phyloP scores from a whole-genome alignment of 2,797 vertebrate genomes.

The Oreochromis mossambicus region DNA sequence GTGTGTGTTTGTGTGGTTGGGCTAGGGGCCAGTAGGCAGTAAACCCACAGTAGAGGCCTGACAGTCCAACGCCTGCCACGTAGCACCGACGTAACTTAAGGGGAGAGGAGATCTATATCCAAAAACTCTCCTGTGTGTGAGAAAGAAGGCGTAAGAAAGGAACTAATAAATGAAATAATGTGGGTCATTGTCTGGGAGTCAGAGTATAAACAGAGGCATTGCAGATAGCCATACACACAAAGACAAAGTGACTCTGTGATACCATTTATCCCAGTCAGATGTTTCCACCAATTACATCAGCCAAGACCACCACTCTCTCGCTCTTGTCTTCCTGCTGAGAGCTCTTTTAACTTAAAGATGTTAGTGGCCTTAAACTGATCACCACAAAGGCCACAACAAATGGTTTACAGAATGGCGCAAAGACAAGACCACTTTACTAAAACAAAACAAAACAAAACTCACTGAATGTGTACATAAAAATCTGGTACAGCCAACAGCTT shows the following conservation, averaged over 20 bases:
- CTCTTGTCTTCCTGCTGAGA: neutral
- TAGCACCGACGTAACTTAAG: constrained; percentile 51
- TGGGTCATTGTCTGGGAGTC: constrained; percentile 8
- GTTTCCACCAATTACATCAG: constrained; percentile 40
- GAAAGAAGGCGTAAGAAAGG: neutral
- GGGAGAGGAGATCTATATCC: neutral
- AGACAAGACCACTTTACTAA: neutral
- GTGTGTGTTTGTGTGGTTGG: constrained; percentile 51
- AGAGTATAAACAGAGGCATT: neutral
- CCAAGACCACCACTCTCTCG: neutral
- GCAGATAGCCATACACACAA: neutral
- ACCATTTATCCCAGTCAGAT: constrained; percentile 6
- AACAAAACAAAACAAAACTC: too few species aligned
- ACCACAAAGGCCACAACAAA: neutral
- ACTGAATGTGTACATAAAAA: too few species aligned
- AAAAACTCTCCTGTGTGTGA: neutral
- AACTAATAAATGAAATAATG: constrained; percentile 11
- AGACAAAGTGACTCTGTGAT: constrained; percentile 29
- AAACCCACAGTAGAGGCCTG: constrained; percentile 64
- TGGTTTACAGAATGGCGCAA: neutral
- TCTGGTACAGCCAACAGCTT: neutral
- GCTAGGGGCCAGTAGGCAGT: constrained; percentile 64
- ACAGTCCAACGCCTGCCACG: constrained; percentile 63
- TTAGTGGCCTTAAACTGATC: neutral
- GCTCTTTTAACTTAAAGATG: constrained; percentile 9